phyloP scores from a whole-genome alignment of 2,797 vertebrate genomes.

The Pangasius sanitwongsei region DNA sequence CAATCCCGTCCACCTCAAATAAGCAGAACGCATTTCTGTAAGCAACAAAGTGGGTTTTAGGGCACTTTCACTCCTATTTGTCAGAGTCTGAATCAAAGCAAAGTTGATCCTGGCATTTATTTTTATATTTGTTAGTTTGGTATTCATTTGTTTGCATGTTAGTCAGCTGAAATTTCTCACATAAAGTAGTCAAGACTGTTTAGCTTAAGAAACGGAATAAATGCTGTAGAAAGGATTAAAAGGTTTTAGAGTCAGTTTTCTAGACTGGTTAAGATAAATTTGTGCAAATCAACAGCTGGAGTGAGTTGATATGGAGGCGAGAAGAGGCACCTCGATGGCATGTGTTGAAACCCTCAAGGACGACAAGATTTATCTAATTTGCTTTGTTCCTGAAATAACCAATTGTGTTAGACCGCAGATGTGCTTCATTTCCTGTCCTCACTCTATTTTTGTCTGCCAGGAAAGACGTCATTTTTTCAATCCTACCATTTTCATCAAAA shows the following conservation, averaged over 20 bases:
- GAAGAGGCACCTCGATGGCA: slow-evolving; percentile 13
- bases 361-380: slow-evolving; percentile 13
- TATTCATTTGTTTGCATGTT: background rate
- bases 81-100: background rate
- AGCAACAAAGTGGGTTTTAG: slow-evolving; percentile 58
- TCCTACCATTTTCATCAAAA: background rate
- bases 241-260: background rate
- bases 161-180: background rate
- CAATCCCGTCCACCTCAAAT: background rate
- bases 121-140: background rate
- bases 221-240: background rate
- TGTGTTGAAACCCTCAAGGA: slow-evolving; percentile 14
- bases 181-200: background rate
- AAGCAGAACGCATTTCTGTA: slow-evolving; percentile 17
- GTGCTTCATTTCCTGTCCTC: slow-evolving; percentile 7
- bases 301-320: background rate
- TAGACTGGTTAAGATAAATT: background rate
- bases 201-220: background rate
- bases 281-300: slow-evolving; percentile 19
- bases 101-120: background rate
- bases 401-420: slow-evolving; percentile 13
- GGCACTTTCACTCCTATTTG: background rate
- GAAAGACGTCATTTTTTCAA: background rate
- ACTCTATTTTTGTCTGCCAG: background rate
- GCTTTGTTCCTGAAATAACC: slow-evolving; percentile 27